Base-by-base conservation (phyloP, 2,113 vertebrate genomes). In the Archilochus colubris region DNA sequence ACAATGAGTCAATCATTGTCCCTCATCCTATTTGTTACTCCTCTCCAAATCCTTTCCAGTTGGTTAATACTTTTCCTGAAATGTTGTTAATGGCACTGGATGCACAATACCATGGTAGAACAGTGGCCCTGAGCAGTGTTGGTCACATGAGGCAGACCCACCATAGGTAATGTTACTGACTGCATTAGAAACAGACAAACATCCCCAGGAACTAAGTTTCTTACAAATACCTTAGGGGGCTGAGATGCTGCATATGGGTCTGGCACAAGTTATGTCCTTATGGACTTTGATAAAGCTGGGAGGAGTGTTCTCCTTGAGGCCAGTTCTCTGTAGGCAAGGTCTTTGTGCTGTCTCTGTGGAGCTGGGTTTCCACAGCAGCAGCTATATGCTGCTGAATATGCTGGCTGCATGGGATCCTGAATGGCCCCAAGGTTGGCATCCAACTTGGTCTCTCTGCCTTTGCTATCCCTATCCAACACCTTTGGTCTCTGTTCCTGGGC, bases 291-390 rank as follows among this genome's bases (percentile, higher is more conserved):
- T 43, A 68, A 74, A 74, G 51, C 30, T 67, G 46, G 16, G 19
- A 86, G 22, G 59, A 55, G 9, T 63, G 40, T 40, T 40, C 40
- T 1, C 33, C 1, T 20, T 57, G 66, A 73, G 48, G 15, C 46
- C 50, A 86, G 4, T 5, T 50, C 3, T 72, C 58, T 48, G 19
- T 28, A 40, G 31, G 19, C 50, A 72, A 28, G 16, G 4, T 80
- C 12, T 21, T 57, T 53, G 36, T 0, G 5, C 6, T 36, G 51
- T 12, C 25, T 66, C 31, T 62, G 23, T n/a, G 9, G 28, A 21
- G 27, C 10, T 75, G 53, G 14, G 5, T 23, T 3, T 33, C 0
- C n/a, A n/a, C n/a, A n/a, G n/a, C n/a, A n/a, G n/a, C n/a, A n/a
- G n/a, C n/a, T n/a, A n/a, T n/a, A 0, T 36, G 30, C 51, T 63